Percentiles rank a stretch among this genome's conserved stretches.
phyloP scores from a whole-genome alignment of 2,888 invertebrate genomes.

The Ormyrus labotus region DNA sequence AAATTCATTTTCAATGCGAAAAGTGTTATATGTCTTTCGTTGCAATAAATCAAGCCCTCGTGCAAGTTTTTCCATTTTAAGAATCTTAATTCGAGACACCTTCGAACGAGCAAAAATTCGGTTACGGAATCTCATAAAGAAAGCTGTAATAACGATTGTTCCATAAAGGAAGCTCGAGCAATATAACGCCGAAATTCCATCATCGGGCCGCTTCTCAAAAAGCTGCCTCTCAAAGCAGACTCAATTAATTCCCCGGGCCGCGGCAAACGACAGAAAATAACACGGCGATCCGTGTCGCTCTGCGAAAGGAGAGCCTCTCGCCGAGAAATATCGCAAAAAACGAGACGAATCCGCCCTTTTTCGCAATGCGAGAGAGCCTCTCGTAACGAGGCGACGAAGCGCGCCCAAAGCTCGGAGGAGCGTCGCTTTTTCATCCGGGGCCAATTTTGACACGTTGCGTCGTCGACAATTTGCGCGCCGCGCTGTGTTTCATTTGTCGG shows the following conservation, averaged over 20 bases:
- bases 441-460: slow-evolving; percentile 37
- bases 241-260: slow-evolving; percentile 26
- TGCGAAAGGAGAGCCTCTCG: neutral
- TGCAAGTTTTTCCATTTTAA: too few relatives aligned
- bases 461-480: slow-evolving; percentile 44
- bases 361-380: too few relatives aligned
- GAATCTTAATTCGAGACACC: too few relatives aligned
- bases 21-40: too few relatives aligned
- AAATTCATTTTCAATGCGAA: too few relatives aligned
- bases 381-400: neutral
- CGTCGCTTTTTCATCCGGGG: neutral
- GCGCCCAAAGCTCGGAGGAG: slow-evolving; percentile 5
- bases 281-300: slow-evolving; percentile 1
- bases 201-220: neutral
- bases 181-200: too few relatives aligned
- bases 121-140: too few relatives aligned
- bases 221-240: neutral
- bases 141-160: too few relatives aligned
- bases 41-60: too few relatives aligned
- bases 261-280: slow-evolving; percentile 18
- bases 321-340: neutral
- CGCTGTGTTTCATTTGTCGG: slow-evolving; percentile 59
- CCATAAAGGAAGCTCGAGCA: too few relatives aligned
- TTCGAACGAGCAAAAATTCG: too few relatives aligned
- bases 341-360: neutral